These are phyloP conservation scores for Pemphredon lugubris DNA, from an alignment of 2,888 invertebrate genomes.

Conservation along the genomic window DNA sequence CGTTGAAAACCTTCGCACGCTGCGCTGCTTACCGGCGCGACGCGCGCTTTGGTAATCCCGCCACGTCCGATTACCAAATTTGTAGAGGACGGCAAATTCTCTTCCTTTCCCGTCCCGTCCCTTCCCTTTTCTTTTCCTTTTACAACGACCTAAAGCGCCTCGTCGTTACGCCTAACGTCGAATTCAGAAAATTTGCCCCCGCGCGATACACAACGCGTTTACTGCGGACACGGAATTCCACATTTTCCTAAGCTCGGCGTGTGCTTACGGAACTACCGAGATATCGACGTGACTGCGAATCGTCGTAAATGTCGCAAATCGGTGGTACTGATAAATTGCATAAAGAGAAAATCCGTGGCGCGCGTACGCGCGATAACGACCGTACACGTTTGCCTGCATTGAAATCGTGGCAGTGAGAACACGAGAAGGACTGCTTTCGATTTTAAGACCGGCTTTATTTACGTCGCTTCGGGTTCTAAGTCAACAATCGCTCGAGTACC, in stretches of 20 bases:
- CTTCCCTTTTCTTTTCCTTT: conserved; percentile 24
- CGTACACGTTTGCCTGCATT: conserved; percentile 26
- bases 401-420: conserved; percentile 31
- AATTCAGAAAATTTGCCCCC: conserved; percentile 5
- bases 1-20: background rate
- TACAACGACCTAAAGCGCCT: background rate
- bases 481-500: conserved; percentile 57
- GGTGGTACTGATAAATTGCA: conserved; percentile 42
- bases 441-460: conserved; percentile 41
- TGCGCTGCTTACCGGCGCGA: conserved; percentile 10
- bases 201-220: conserved; percentile 5
- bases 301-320: conserved; percentile 38
- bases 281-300: conserved; percentile 6
- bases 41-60: conserved; percentile 32
- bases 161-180: background rate
- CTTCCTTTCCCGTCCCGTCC: conserved; percentile 43
- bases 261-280: conserved; percentile 7
- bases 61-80: conserved; percentile 48
- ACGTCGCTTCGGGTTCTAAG: conserved; percentile 47
- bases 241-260: background rate
- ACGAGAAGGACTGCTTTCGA: conserved; percentile 1
- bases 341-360: conserved; percentile 2
- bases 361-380: conserved; percentile 39
- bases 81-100: conserved; percentile 39
- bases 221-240: background rate